Percentiles rank a stretch among this genome's conserved stretches.
These are phyloP conservation scores for Leptogaster cylindrica DNA, from an alignment of 2,888 invertebrate genomes.

Conservation along the genomic window DNA sequence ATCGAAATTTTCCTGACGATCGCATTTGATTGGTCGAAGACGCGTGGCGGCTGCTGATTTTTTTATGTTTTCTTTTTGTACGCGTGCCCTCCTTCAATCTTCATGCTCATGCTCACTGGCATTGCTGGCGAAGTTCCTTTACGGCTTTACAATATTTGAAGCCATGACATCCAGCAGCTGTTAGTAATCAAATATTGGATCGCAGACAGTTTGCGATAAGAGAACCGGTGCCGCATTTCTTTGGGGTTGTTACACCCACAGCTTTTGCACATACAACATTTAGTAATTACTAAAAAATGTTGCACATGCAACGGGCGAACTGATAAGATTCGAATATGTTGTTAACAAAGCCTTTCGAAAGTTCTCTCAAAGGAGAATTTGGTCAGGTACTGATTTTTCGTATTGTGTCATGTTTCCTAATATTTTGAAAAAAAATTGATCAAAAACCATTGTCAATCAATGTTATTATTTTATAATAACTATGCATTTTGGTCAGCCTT, in stretches of 20 bases:
- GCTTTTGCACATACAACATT: background rate
- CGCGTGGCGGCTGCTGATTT: conserved; percentile 38
- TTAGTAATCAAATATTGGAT: conserved; percentile 11
- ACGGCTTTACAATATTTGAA: background rate
- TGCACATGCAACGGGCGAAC: no score
- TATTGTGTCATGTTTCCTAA: no score
- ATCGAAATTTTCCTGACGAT: conserved; percentile 10
- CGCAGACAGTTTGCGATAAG: conserved; percentile 1
- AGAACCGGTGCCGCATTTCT: background rate
- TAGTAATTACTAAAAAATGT: background rate
- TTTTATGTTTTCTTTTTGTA: conserved; percentile 15
- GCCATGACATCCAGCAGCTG: conserved; percentile 16
- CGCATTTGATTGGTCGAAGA: conserved; percentile 32
- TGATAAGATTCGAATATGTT: no score
- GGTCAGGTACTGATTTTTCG: no score
- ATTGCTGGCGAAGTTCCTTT: background rate
- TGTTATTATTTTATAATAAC: no score
- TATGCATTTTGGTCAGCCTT: no score
- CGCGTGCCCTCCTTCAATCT: conserved; percentile 7
- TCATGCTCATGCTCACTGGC: background rate
- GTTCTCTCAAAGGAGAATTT: no score
- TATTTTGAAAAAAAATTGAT: no score
- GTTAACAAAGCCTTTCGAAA: no score
- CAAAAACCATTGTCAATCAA: no score
- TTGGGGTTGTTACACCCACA: background rate